Conservation (phyloP, 2,888 invertebrate species). For the Papilio protenor region DNA sequence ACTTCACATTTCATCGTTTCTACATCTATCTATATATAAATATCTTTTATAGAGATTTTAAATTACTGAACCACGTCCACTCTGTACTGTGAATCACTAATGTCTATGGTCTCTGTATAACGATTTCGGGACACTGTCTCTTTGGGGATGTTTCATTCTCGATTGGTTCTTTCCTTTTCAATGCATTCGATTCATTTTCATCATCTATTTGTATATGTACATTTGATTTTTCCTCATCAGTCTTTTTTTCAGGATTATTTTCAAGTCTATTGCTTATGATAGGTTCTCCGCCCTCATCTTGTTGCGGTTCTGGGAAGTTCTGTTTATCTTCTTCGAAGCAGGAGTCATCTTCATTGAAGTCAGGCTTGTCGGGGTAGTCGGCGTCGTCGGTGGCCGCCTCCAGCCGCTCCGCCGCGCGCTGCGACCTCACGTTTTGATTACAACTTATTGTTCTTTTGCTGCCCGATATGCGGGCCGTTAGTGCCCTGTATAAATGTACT, state of each 20-base stretch:
- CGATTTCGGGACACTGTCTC: conserved; percentile 74
- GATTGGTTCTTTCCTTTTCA: conserved; percentile 72
- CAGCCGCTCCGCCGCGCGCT: conserved; percentile 68
- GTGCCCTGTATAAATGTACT: conserved; percentile 67
- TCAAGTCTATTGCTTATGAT: conserved; percentile 58
- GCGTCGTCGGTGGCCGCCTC: conserved; percentile 65
- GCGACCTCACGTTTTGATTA: conserved; percentile 65
- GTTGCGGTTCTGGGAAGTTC: conserved; percentile 47
- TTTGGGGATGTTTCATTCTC: conserved; percentile 72
- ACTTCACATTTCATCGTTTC: conserved; percentile 50
- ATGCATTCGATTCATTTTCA: conserved; percentile 61
- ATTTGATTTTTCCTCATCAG: conserved; percentile 61
- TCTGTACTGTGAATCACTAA: conserved; percentile 56
- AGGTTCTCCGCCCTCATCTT: conserved; percentile 43
- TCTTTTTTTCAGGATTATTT: conserved; percentile 55
- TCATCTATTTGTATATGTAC: conserved; percentile 59
- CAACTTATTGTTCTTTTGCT: conserved; percentile 59
- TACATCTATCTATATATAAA: conserved; percentile 59
- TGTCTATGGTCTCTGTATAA: conserved; percentile 69
- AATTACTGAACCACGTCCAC: conserved; percentile 60
- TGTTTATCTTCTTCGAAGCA: conserved; percentile 53
- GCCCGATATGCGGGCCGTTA: conserved; percentile 66
- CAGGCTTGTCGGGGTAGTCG: conserved; percentile 62
- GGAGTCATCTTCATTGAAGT: conserved; percentile 53
- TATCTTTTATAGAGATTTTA: conserved; percentile 61